phyloP scores from a whole-genome alignment of 2,888 invertebrate genomes.

The Callyntrura guangdongensis region DNA sequence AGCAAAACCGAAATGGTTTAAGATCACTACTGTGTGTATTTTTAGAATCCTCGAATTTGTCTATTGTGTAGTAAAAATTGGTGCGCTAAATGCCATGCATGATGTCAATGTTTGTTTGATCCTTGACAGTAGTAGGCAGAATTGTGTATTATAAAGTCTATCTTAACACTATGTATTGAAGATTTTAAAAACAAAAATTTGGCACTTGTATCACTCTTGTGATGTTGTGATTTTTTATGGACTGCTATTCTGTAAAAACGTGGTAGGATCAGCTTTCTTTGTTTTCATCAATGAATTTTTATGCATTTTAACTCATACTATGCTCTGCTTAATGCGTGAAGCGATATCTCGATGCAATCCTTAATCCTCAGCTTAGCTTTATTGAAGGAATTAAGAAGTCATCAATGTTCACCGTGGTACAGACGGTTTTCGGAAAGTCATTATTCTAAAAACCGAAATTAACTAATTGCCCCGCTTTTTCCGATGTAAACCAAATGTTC shows the following conservation, averaged over 20 bases:
- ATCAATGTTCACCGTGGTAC: background rate
- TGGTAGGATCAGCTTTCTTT: background rate
- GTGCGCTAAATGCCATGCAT: background rate
- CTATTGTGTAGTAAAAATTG: slow-evolving; percentile 50
- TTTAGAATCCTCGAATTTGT: slow-evolving; percentile 61
- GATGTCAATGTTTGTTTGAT: slow-evolving; percentile 72
- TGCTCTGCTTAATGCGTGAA: background rate
- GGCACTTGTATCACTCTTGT: slow-evolving; percentile 23
- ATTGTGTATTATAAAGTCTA: background rate
- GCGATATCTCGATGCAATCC: background rate
- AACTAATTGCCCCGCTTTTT: slow-evolving; percentile 26
- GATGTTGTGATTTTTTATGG: background rate
- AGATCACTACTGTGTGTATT: slow-evolving; percentile 31
- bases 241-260: background rate
- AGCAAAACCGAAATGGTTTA: slow-evolving; percentile 11
- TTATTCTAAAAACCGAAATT: slow-evolving; percentile 14
- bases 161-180: slow-evolving; percentile 55
- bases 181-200: slow-evolving; percentile 42
- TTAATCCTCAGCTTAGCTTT: background rate
- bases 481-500: slow-evolving; percentile 4
- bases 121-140: slow-evolving; percentile 57
- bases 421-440: slow-evolving; percentile 11
- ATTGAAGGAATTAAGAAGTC: slow-evolving; percentile 35
- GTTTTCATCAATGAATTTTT: background rate
- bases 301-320: background rate